Conservation (phyloP, 2,888 invertebrate species). For the Lepidocyrtoides sp. region DNA sequence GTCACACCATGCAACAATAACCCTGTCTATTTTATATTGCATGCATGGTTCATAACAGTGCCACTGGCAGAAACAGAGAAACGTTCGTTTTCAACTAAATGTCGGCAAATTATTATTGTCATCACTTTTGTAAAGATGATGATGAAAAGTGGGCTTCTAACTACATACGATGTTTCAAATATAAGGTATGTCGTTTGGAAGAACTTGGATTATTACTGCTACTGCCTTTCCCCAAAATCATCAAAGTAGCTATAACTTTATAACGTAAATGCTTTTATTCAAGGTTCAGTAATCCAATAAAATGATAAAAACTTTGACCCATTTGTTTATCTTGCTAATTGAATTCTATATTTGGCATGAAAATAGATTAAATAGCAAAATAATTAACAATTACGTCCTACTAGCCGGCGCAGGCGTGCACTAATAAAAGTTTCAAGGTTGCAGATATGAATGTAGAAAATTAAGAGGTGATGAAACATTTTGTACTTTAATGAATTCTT, state of each 20-base stretch:
- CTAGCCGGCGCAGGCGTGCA: background rate
- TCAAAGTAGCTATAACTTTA: background rate
- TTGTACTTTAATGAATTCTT: no score
- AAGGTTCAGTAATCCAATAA: conserved; percentile 11
- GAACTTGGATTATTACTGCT: no score
- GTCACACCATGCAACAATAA: conserved; percentile 68
- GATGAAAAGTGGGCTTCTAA: no score
- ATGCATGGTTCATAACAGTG: background rate
- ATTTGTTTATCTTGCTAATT: conserved; percentile 22
- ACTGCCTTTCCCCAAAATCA: background rate
- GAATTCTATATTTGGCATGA: background rate
- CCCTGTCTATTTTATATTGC: background rate
- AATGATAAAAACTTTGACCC: background rate
- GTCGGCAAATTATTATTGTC: background rate
- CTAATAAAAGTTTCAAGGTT: background rate
- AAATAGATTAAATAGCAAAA: background rate
- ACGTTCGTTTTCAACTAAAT: conserved; percentile 7
- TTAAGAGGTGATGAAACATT: background rate
- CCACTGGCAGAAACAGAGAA: background rate
- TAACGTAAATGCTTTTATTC: background rate
- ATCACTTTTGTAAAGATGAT: no score
- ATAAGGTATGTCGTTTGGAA: no score
- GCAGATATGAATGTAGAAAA: no score
- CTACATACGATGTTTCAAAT: no score
- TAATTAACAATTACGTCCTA: background rate